A percentile compares a stretch with the other conserved stretches of the same genome.
phyloP scores from a whole-genome alignment of 2,797 vertebrate species.

The Cheirogaleus major region DNA sequence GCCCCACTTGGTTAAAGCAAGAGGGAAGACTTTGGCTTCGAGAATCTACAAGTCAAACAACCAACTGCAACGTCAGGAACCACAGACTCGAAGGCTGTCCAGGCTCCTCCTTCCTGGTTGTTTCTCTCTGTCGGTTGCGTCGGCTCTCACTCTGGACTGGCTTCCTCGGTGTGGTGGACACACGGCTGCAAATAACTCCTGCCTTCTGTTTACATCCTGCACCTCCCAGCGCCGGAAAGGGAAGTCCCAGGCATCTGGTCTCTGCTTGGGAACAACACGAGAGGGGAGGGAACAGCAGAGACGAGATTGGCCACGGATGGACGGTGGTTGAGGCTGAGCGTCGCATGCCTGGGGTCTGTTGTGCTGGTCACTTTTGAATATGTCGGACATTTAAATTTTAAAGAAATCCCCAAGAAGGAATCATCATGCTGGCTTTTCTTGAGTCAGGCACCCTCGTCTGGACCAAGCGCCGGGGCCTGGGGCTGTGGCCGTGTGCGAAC shows the following conservation, averaged over 20 bases:
- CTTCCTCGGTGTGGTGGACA: neutral
- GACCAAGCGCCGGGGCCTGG: neutral
- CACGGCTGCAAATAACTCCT: neutral
- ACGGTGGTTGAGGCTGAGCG: neutral
- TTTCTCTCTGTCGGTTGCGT: neutral
- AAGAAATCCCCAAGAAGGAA: neutral
- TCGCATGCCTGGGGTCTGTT: fast-evolving
- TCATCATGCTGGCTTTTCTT: neutral
- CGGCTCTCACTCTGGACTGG: neutral
- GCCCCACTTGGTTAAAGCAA: neutral
- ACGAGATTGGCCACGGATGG: neutral
- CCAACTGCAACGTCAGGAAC: neutral
- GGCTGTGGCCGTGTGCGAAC: fast-evolving
- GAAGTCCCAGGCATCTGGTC: neutral
- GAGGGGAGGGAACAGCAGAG: no score
- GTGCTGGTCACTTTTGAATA: neutral
- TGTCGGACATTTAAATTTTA: neutral
- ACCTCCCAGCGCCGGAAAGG: neutral
- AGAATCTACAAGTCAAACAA: neutral
- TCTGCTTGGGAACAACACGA: neutral
- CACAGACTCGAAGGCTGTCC: neutral
- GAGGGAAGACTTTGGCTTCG: neutral
- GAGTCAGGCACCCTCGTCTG: neutral
- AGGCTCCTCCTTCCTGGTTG: neutral
- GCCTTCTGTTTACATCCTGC: neutral